Evolutionary conservation across 2,888 invertebrate genomes (phyloP), one percentile per base, ranked within the genome.

Genomic region (Eristalis pertinax): DNA sequence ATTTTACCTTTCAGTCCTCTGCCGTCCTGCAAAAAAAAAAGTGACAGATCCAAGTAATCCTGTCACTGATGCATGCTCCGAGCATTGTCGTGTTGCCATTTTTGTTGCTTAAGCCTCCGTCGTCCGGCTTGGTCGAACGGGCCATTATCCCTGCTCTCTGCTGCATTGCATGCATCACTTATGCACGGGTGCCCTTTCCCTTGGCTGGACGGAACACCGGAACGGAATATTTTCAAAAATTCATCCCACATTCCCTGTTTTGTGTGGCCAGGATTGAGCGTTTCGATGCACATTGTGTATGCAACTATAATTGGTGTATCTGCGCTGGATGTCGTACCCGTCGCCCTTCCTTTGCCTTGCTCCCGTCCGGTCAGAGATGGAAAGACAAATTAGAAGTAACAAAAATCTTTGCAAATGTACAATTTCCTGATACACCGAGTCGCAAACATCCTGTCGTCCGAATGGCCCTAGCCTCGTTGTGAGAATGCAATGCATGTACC

Each of bases 371-470:
- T 2, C n/a, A 50, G 50, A 50, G 50, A 50, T n/a, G 4, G 19
- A 35, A 67, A 76, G 80, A 75, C 80, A 80, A 84, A 84, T 74
- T 75, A 75, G 67, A 84, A 80, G 65, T 72, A 75, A 60, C 50
- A 65, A 84, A 84, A 84, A 84, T 80, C 70, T 72, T 75, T 67
- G 70, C 75, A 80, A 67, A 75, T 67, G 80, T 75, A 84, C 62
- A 73, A 50, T 41, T 67, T 73, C 56, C 72, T 24, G 78, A 63
- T 78, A 24, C 67, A 68, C 62, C 38, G 22, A 50, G 19, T 67
- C 50, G 78, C 67, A 67, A 35, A 83, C 83, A 83, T 83, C 78
- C 83, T 74, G 84, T 83, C 78, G n/a, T n/a, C 83, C 69, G 84
- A n/a, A n/a, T 74, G 73, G 69, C 73, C 68, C 58, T 56, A 73